Evolutionary conservation across 2,888 invertebrate species (phyloP), one percentile per base, ranked within the genome.

Genomic region (Rhingia rostrata): DNA sequence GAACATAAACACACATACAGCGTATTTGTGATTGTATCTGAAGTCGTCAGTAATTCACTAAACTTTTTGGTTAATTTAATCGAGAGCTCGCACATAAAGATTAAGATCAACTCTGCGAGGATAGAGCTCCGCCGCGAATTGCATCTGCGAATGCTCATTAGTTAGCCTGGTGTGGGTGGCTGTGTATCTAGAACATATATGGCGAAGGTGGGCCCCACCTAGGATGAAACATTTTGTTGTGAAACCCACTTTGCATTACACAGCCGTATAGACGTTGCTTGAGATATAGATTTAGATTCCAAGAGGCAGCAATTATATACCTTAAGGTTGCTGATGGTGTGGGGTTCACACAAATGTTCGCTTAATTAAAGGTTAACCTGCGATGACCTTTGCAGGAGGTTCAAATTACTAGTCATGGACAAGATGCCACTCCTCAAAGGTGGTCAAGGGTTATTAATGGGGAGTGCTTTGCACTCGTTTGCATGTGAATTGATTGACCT

Each of bases 61-160:
- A 82, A 82, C 78, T 78, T 67, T 49, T 82, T 78, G 66, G 53
- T 82, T 78, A 66, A 72, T 78, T 66, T 67, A 66, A 75, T 70
- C 54, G 80, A 80, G 79, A 64, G 82, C 82, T 60, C 61, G 56
- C 39, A 43, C 61, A 37, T 32, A 14, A 30, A 64, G 67, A 78
- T 47, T 43, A 67, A 43, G 12, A 64, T 49, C 35, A 7, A 51
- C 47, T 14, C 14, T 45, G 9, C 9, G 37, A 47, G 43, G 12
- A n/a, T 12, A 12, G 43, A 43, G 14, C 9, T 22, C 2, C 22
- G 14, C 32, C 10, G 39, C 14, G 49, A 47, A 49, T 43, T 51
- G 53, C 47, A 37, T 54, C 49, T 49, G 47, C 49, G 64, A 56
- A 58, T 43, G 45, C 35, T 60, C 66, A 66, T 74, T 43, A 43